Percentiles rank a stretch among this genome's conserved stretches.
These are phyloP conservation scores for Caenorhabditis tropicalis DNA, from an alignment of 1,140 invertebrate species.

Conservation along the genomic window DNA sequence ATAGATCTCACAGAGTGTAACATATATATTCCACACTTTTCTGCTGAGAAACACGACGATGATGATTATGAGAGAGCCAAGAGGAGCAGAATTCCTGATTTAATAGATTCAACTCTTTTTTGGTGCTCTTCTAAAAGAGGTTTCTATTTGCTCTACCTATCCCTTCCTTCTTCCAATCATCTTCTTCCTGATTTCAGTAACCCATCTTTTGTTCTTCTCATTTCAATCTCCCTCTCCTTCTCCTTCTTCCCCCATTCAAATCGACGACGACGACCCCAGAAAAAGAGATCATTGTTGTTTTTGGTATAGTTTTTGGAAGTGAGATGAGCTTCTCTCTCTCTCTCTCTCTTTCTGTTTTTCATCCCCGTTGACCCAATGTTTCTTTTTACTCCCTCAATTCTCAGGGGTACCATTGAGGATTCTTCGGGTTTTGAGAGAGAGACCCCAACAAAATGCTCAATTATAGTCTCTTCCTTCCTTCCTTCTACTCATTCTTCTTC, in stretches of 20 bases:
- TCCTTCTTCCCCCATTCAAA: background rate
- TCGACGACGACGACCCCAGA: background rate
- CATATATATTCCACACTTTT: conserved; percentile 30
- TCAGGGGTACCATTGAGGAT: background rate
- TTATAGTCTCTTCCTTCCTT: background rate
- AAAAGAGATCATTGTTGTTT: background rate
- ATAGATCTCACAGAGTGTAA: background rate
- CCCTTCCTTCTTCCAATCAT: no score
- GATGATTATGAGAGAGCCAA: no score
- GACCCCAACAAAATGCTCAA: background rate
- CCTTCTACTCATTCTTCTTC: background rate
- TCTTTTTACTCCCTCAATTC: background rate
- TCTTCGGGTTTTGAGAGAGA: no score
- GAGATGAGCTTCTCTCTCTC: no score
- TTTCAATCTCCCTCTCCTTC: no score
- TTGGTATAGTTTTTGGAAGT: no score
- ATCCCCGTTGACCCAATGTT: background rate
- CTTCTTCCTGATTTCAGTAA: no score
- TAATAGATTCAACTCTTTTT: no score
- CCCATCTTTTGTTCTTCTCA: no score
- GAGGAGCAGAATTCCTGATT: no score
- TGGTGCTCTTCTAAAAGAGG: no score
- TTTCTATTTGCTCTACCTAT: no score
- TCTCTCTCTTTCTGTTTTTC: background rate
- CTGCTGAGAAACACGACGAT: background rate